These are phyloP conservation scores for Tanytarsus gracilentus DNA, from an alignment of 2,888 invertebrate species.

Conservation along the genomic window DNA sequence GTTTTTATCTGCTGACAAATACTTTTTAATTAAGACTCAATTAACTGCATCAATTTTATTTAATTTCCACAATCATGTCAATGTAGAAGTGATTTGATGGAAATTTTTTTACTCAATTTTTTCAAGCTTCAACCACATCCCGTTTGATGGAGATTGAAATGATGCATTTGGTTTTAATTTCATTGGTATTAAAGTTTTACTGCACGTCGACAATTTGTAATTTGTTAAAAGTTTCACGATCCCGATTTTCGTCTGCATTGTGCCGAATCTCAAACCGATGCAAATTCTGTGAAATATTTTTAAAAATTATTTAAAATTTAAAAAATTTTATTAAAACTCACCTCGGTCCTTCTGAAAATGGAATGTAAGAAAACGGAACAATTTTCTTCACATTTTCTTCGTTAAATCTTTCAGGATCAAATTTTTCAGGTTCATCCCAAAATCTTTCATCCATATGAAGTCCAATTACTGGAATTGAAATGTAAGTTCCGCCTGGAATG, in stretches of 20 bases:
- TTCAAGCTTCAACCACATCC: conserved; percentile 27
- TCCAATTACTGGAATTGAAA: conserved; percentile 34
- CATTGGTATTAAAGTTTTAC: conserved; percentile 1
- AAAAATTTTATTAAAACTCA: background rate
- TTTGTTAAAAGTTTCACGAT: conserved; percentile 4
- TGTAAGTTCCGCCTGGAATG: conserved; percentile 42
- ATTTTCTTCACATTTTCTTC: conserved; percentile 37
- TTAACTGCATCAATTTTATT: too few relatives aligned
- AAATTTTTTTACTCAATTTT: too few relatives aligned
- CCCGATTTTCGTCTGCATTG: conserved; percentile 29
- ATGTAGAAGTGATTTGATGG: too few relatives aligned
- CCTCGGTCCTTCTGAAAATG: too few relatives aligned
- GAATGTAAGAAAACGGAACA: background rate
- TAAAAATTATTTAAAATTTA: background rate
- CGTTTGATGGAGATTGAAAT: background rate
- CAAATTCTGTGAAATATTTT: conserved; percentile 22
- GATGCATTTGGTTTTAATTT: conserved; percentile 4
- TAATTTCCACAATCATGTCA: too few relatives aligned
- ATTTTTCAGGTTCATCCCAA: conserved; percentile 41
- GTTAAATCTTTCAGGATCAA: conserved; percentile 40
- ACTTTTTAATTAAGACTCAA: too few relatives aligned
- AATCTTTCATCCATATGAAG: conserved; percentile 41
- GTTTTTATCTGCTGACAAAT: too few relatives aligned
- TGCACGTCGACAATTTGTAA: background rate
- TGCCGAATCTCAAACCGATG: conserved; percentile 28